Evolutionary conservation across 2,888 invertebrate genomes (phyloP), one percentile per base, ranked within the genome.

Genomic region (Megaustenia siamemsis): DNA sequence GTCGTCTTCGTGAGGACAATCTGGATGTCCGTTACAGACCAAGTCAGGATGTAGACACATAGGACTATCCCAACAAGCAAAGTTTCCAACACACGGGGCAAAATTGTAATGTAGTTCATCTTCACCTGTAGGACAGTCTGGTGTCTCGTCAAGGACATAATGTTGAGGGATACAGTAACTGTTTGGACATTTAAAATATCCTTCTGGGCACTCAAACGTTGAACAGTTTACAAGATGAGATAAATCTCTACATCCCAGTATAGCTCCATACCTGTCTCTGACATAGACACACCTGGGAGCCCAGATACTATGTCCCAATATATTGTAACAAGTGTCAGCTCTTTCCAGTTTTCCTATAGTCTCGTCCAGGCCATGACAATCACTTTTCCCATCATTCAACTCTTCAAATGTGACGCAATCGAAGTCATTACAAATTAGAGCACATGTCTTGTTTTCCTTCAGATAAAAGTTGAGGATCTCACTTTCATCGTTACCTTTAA

Each of bases 321-420:
- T 21, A 21, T 53, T 53, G 53, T 53, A 21, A 21, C 53, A 53
- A 53, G 53, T 1, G 21, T 53, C 21, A 15, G 53, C 53, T 53
- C 15, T 10, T 1, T 53, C 82, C 60, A 82, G 68, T 6, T 49
- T 35, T 28, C 75, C 82, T 2, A 56, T 38, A 0, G 32, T 43
- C 56, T 75, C 82, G 32, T 82, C 82, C 28, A 82, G 75, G 12
- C 82, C 82, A 4, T 15, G 18, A 24, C 82, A 82, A 18, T 75
- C 75, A 28, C 63, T 8, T 24, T 28, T 21, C 1, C 66, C 43
- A 40, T 82, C 75, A 12, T 69, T 45, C 1, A 82, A 63, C 43
- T 32, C 35, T 2, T 5, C 24, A 12, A 8, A 15, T 12, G 3
- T 32, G 3, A 82, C 45, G 38, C 82, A 82, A 24, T 56, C 28